Evolutionary conservation across 2,888 invertebrate species (phyloP), one percentile per base, ranked within the genome.

Genomic region (Drosophila siamana): DNA sequence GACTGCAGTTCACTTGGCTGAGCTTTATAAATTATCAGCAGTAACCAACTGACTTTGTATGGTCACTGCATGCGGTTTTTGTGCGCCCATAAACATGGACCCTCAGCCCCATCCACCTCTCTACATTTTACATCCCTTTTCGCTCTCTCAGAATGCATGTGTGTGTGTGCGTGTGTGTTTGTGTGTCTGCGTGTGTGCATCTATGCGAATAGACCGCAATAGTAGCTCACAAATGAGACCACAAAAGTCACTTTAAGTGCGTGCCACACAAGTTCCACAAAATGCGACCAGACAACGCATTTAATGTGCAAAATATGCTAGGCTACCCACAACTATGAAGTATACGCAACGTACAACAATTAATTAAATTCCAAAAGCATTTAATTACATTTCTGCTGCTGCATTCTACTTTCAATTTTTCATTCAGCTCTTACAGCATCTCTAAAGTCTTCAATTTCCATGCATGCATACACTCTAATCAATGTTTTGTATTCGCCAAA

Each of bases 11-110:
- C 78, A 67, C 74, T 73, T 74, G 74, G 66, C 64, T 77, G 66
- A 50, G 64, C 76, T 75, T 75, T 87, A 85, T 85, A 85, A 83
- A 87, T 83, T 87, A 87, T 85, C 75, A 81, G 86, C 46, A 33
- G 56, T 65, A 69, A 63, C 64, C 60, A 69, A 75, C 75, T 85
- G 79, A 78, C 75, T 85, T 85, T 83, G 55, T 81, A 68, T 78
- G 88, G 86, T 83, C 88, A 85, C 60, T 81, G 73, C 36, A 41
- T 74, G 78, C 55, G 74, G 69, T 69, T 69, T 66, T 66, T 78
- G 30, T 57, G 56, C 38, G 57, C 40, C 55, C 59, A 65, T 65
- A 66, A 52, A 41, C 50, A 52, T 47, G 38, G 16, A 19, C 41
- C 43, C 62, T n/a, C 11, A 4, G 30, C n/a, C 68, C 19, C n/a